phyloP scores from a whole-genome alignment of 2,797 vertebrate species.

The Yasuhikotakia modesta region DNA sequence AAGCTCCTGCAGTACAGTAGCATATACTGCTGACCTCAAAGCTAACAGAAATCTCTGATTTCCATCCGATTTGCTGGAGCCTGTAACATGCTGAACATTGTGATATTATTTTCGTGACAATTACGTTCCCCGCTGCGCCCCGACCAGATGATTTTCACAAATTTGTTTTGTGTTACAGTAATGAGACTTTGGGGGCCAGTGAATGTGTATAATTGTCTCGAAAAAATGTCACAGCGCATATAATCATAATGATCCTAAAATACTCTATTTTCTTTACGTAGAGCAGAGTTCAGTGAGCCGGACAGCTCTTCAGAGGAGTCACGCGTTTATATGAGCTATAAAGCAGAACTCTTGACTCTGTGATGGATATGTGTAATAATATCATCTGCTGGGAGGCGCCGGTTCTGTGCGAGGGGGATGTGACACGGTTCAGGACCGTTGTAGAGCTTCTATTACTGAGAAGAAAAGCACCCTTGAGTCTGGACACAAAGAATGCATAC shows the following conservation, averaged over 20 bases:
- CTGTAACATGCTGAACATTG: no score
- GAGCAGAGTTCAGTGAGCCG: not conserved
- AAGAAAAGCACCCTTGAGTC: constrained; percentile 29
- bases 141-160: no score
- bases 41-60: no score
- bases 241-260: not conserved
- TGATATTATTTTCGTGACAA: not conserved
- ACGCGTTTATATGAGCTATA: not conserved
- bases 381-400: constrained; percentile 34
- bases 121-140: not conserved
- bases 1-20: no score
- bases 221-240: not conserved
- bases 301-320: not conserved
- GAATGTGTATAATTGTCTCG: not conserved
- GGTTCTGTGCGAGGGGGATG: not conserved
- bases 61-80: no score
- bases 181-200: not conserved
- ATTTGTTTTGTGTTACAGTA: not conserved
- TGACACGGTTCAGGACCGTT: constrained; percentile 13
- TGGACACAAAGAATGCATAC: constrained; percentile 11
- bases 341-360: not conserved
- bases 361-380: constrained; percentile 37
- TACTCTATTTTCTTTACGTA: not conserved
- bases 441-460: constrained; percentile 36
- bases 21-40: no score